phyloP scores from a whole-genome alignment of 2,888 invertebrate species.

The Leptarthrus brevirostris region DNA sequence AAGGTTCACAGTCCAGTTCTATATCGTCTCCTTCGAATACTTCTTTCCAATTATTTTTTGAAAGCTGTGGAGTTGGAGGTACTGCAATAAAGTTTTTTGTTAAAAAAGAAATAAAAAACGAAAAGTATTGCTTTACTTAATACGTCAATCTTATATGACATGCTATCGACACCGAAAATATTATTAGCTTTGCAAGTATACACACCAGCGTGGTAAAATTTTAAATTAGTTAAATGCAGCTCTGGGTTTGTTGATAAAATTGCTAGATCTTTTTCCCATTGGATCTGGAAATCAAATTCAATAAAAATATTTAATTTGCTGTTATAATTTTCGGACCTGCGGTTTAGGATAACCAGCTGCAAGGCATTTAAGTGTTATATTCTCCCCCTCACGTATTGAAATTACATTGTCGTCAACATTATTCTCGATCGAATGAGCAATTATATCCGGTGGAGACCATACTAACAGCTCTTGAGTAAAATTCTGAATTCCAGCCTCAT shows the following conservation, averaged over 20 bases:
- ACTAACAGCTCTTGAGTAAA: slow-evolving; percentile 70
- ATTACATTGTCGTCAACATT: slow-evolving; percentile 7
- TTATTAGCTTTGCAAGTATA: slow-evolving; percentile 74
- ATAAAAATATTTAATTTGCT: background rate
- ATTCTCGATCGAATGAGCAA: no score
- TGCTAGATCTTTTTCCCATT: slow-evolving; percentile 51
- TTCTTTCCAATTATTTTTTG: slow-evolving; percentile 52
- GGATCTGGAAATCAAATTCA: slow-evolving; percentile 43
- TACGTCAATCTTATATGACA: slow-evolving; percentile 69
- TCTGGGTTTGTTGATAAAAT: slow-evolving; percentile 47
- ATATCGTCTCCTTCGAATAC: slow-evolving; percentile 51
- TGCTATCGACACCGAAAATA: slow-evolving; percentile 70
- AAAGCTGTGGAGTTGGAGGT: slow-evolving; percentile 46
- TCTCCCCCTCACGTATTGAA: slow-evolving; percentile 47
- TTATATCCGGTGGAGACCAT: slow-evolving; percentile 68
- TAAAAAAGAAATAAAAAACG: no score
- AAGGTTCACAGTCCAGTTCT: slow-evolving; percentile 53
- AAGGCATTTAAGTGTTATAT: slow-evolving; percentile 88
- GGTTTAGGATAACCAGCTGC: slow-evolving; percentile 68
- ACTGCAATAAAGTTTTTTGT: no score
- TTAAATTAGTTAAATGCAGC: slow-evolving; percentile 59
- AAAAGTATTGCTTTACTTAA: no score
- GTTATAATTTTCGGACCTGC: slow-evolving; percentile 60
- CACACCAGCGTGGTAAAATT: slow-evolving; percentile 67
- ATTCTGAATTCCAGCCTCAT: slow-evolving; percentile 71